Evolutionary conservation across 1,140 invertebrate species (phyloP).

Genomic region (Drosophila novamexicana): DNA sequence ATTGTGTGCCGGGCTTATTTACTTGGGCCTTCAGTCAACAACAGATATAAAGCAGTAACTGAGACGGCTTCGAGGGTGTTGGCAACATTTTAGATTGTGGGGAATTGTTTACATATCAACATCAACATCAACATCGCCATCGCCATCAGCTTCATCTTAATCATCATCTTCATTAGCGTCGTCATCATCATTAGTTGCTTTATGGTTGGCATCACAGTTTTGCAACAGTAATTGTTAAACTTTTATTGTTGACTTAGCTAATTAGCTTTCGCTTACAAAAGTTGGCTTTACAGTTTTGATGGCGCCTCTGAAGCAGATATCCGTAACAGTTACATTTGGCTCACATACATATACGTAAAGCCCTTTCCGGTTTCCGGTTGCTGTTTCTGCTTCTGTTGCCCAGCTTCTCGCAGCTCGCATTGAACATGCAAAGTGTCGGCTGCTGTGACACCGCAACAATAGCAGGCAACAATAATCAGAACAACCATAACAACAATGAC

Average conservation of each 20-base stretch:
- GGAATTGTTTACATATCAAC: slow-evolving; percentile 11
- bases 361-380: slow-evolving; percentile 21
- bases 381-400: not conserved
- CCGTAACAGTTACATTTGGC: slow-evolving; percentile 36
- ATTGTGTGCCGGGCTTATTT: slow-evolving; percentile 14
- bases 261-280: slow-evolving; percentile 46
- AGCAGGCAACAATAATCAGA: slow-evolving; percentile 18
- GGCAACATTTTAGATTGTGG: not conserved
- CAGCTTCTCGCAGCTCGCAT: not conserved
- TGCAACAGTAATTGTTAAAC: slow-evolving; percentile 44
- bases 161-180: slow-evolving; percentile 24
- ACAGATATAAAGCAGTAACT: not conserved
- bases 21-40: slow-evolving; percentile 36
- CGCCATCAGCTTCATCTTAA: not conserved
- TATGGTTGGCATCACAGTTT: slow-evolving; percentile 2
- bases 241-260: slow-evolving; percentile 67
- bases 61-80: not conserved
- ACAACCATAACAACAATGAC: slow-evolving; percentile 37
- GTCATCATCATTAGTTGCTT: slow-evolving; percentile 21
- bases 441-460: slow-evolving; percentile 32
- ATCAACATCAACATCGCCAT: not conserved
- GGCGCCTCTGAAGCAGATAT: slow-evolving; percentile 32
- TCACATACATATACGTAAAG: slow-evolving; percentile 19
- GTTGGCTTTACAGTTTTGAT: not conserved
- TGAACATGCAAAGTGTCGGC: slow-evolving; percentile 41